Evolutionary conservation across 1,140 invertebrate genomes (phyloP), one percentile per base, ranked within the genome.

Genomic region (Tyrophagus putrescentiae): DNA sequence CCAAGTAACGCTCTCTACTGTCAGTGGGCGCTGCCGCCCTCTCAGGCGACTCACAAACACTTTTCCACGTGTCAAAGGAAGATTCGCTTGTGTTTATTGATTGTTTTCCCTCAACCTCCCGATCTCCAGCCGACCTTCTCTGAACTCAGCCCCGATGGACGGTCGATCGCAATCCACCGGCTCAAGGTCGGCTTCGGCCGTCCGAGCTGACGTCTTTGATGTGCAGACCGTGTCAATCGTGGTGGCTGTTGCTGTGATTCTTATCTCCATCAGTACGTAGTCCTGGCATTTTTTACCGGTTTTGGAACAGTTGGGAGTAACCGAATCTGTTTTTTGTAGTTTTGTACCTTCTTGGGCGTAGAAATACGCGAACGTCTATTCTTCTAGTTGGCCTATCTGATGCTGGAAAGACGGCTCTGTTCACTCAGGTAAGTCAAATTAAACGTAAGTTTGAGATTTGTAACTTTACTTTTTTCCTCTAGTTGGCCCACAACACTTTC

Each of bases 351-450:
- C 54, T 60, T 13, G 3, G 18, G 11, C 9, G 31, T 53, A 60
- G 54, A 60, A 25, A 4, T 27, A 21, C 18, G 18, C 62, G 62
- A 48, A 52, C 57, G n/a, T 78, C 76, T 64, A 75, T 92, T 45
- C 70, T 91, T 33, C 66, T 93, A 16, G 80, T 84, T n/a, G 89
- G 89, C 6, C 73, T 89, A 0, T 83, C 83, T 67, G 85, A 90
- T 67, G 79, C 84, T 62, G 89, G 89, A 11, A 93, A 93, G 76
- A 92, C 87, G 11, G 71, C 87, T 16, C 71, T 92, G 33, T 91
- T 83, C 72, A 78, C 83, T 42, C 57, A 27, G 9, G 52, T 54
- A 27, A n/a, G 6, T 27, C 5, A 54, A 21, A 50, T 50, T 54
- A 21, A 6, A 41, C 9, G 18, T 31, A 7, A 54, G 7, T 27